Base-by-base conservation (phyloP, 2,888 invertebrate genomes). In the Platycheirus albimanus region DNA sequence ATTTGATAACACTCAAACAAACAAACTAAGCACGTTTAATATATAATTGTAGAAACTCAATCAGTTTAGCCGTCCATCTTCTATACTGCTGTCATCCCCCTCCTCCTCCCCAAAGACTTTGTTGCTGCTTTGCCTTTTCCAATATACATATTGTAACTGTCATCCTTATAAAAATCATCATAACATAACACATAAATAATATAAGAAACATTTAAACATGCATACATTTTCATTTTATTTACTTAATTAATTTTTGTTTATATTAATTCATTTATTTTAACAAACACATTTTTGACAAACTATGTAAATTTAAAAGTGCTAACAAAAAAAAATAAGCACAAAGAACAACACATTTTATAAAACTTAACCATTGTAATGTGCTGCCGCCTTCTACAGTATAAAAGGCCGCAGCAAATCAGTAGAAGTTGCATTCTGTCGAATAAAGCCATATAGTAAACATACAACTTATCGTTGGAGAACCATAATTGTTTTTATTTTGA, bases 181-280 rank as follows among this genome's bases (percentile, higher is more conserved):
- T 38, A 38, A 38, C 38, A 38, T n/a, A n/a, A n/a, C n/a, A 38
- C 38, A 38, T 38, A 38, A 38, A 38, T n/a, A n/a, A 38, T 38
- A 38, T 38, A n/a, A 38, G n/a, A 38, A 38, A 38, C 38, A 38
- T 38, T 38, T 38, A 38, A 38, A 38, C 38, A 38, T 38, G 38
- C 11, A 38, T 38, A 38, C 11, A 38, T 38, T 38, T 38, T 38
- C 11, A 38, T n/a, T 38, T 38, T 11, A 3, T 38, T 38, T 11
- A 38, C 10, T 38, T 38, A 38, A 38, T 38, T 38, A n/a, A 11
- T 38, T 38, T 38, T 38, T 38, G 38, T 38, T 38, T 38, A 38
- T 38, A 38, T 38, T 24, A 38, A 38, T 38, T 38, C 38, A 38
- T 38, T 38, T 3, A 38, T 38, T 38, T 24, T 24, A 24, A 24